Evolutionary conservation across 1,140 invertebrate species (phyloP).

Genomic region (Potamilus streckersoni): DNA sequence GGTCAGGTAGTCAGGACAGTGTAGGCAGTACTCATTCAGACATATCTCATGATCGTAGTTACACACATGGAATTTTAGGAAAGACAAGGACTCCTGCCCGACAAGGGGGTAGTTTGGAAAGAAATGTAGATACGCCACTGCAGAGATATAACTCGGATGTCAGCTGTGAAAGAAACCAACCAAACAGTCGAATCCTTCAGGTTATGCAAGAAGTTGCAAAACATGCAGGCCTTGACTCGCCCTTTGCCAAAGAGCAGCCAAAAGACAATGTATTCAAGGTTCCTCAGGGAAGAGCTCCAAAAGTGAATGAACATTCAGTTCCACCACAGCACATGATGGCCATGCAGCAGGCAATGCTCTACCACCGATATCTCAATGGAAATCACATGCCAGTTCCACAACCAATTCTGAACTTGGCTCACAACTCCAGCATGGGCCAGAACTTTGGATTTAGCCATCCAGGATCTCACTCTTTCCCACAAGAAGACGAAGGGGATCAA

Average conservation of each 20-base stretch:
- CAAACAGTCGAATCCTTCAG: constrained; percentile 59
- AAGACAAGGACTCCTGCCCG: constrained; percentile 13
- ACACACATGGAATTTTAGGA: constrained; percentile 32
- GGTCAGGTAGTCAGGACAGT: constrained; percentile 69
- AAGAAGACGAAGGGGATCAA: constrained; percentile 48
- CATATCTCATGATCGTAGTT: constrained; percentile 65
- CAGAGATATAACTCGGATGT: constrained; percentile 21
- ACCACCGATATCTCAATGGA: not conserved
- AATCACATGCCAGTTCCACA: not conserved
- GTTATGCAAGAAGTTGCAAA: constrained; percentile 66
- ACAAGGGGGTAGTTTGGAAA: constrained; percentile 55
- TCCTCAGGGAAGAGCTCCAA: not conserved
- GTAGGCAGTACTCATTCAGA: constrained; percentile 69
- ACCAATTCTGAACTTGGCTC: constrained; percentile 3
- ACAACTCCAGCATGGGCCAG: not conserved
- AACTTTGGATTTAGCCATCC: constrained; percentile 1
- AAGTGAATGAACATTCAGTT: constrained; percentile 25
- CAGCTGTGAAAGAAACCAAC: constrained; percentile 26
- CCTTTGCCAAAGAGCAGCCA: constrained; percentile 13
- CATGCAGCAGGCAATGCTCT: constrained; percentile 12
- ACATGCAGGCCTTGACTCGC: constrained; percentile 53
- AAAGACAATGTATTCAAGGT: constrained; percentile 3
- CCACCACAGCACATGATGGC: constrained; percentile 5
- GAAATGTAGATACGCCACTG: constrained; percentile 35
- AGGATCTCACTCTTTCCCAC: not conserved